A percentile compares a stretch with the other conserved stretches of the same genome.
phyloP scores from a whole-genome alignment of 2,888 invertebrate species.

The Epinotia nisella region DNA sequence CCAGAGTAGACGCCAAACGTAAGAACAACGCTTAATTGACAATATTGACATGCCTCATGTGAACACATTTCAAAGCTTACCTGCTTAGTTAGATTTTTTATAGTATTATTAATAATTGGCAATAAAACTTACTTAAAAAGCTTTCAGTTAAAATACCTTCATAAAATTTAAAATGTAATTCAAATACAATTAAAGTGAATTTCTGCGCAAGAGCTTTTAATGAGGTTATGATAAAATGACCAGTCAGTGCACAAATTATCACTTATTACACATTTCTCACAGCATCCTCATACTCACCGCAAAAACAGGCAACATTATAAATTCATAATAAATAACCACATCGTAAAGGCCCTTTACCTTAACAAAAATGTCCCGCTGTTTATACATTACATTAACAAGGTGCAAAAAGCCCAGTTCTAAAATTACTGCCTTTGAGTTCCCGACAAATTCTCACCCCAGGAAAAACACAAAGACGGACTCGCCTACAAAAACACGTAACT shows the following conservation, averaged over 20 bases:
- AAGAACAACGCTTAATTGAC: too few relatives aligned
- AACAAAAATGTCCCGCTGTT: slow-evolving; percentile 43
- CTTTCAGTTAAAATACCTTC: not conserved
- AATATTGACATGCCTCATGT: too few relatives aligned
- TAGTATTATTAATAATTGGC: too few relatives aligned
- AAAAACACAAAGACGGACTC: slow-evolving; percentile 44
- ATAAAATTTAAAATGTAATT: not conserved
- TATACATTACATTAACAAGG: slow-evolving; percentile 45
- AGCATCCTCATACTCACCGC: slow-evolving; percentile 11
- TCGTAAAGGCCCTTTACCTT: slow-evolving; percentile 38
- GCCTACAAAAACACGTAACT: slow-evolving; percentile 45
- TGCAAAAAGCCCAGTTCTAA: slow-evolving; percentile 45
- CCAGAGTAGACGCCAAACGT: too few relatives aligned
- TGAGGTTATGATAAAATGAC: not conserved
- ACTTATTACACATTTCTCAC: slow-evolving; percentile 23
- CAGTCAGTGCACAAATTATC: slow-evolving; percentile 11
- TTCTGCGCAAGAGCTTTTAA: slow-evolving; percentile 7
- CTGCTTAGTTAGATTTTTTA: too few relatives aligned
- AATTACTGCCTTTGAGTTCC: slow-evolving; percentile 44
- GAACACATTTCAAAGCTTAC: too few relatives aligned
- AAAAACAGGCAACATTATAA: slow-evolving; percentile 39
- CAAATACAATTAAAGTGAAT: not conserved
- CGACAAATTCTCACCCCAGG: slow-evolving; percentile 45
- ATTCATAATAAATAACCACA: slow-evolving; percentile 41
- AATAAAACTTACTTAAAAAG: too few relatives aligned